These are phyloP conservation scores for Petrolisthes manimaculis DNA, from an alignment of 2,888 invertebrate species.

Conservation along the genomic window DNA sequence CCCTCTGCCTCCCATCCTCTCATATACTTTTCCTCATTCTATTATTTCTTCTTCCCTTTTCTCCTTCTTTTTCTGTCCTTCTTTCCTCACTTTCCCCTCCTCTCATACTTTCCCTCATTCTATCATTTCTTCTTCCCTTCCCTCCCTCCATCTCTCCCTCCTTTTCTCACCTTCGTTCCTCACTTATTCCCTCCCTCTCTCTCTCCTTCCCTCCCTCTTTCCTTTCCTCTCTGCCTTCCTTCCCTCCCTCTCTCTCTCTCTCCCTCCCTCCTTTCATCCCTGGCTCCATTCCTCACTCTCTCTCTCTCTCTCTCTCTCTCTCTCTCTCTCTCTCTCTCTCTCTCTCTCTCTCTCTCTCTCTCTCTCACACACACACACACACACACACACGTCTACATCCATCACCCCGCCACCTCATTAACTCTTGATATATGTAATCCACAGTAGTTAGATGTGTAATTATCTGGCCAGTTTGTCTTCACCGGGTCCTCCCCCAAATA, in stretches of 20 bases:
- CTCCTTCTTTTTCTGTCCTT: background rate
- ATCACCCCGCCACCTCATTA: no score
- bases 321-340: constrained; percentile 4
- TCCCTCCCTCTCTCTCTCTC: background rate
- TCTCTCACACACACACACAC: no score
- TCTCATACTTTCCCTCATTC: background rate
- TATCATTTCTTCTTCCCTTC: background rate
- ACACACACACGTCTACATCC: no score
- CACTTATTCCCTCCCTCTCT: background rate
- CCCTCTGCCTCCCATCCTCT: constrained; percentile 1
- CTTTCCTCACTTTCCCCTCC: background rate
- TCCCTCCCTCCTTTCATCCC: background rate
- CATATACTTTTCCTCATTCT: background rate
- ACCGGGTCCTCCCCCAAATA: background rate
- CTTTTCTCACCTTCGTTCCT: background rate
- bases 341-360: background rate
- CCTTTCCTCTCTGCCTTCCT: background rate
- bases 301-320: constrained; percentile 7
- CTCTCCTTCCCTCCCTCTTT: background rate
- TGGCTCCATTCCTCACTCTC: background rate
- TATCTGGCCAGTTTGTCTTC: no score
- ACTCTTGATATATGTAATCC: no score
- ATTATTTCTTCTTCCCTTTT: background rate
- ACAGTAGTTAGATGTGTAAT: no score
- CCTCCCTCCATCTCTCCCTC: background rate